Evolutionary conservation across 92 coral and sea anemone species (phyloP), one percentile per base, ranked within the genome.

Genomic region (Parazoanthus darwini): DNA sequence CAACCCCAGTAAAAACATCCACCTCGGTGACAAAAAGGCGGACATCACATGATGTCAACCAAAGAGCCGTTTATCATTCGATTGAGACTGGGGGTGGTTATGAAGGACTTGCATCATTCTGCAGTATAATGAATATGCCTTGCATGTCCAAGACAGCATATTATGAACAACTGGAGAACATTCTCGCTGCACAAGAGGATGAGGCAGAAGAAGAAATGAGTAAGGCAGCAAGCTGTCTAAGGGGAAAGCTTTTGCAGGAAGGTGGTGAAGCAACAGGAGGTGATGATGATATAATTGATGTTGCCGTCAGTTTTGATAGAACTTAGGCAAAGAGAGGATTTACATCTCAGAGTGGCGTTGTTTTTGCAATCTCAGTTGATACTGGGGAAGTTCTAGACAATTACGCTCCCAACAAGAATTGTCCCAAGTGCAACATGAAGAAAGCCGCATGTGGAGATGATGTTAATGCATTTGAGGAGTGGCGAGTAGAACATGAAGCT

Each of bases 151-250:
- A 91, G 82, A n/a, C 86, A 11, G 89, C 93, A 3, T 82, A 88
- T 42, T 77, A 91, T 50, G 54, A 91, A 74, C 93, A 91, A 39
- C 37, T 82, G 26, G 92, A 72, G 0, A 87, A 65, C 44, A 18
- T 90, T 10, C 51, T 78, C 25, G 56, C 20, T 35, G 81, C 91
- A 78, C 74, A 43, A 5, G 91, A 90, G 79, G 88, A 82, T 25
- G 93, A 90, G n/a, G 91, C 93, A 23, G 74, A 88, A 74, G 90
- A 87, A 84, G 93, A 90, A 86, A 90, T 89, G 94, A 85, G 74
- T 29, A 76, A 79, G 63, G 90, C 85, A 16, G 91, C 77, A 75
- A 67, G 72, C 51, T 66, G 86, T 78, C 75, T 88, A 0, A 6
- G 87, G 43, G 77, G 88, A 74, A 68, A 33, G 33, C 74, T 29